Conservation (phyloP, 2,888 invertebrate genomes). For the Dryocosmus kuriphilus region DNA sequence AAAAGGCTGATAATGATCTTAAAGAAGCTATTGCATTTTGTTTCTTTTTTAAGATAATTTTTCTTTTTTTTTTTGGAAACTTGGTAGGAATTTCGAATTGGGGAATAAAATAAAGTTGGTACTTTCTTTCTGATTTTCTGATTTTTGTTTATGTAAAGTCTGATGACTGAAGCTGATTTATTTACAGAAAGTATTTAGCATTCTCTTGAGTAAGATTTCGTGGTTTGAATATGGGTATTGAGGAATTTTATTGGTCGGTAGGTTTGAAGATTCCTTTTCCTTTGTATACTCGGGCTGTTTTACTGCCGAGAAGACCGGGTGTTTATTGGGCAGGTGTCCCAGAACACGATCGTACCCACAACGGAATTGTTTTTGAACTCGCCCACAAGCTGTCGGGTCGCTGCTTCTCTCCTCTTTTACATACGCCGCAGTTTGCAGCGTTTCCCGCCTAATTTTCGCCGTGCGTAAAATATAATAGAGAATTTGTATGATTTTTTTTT, state of each 20-base stretch:
- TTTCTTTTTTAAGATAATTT: constrained; percentile 12
- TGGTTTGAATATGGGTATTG: constrained; percentile 20
- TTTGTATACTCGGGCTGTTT: constrained; percentile 25
- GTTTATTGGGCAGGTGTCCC: constrained; percentile 63
- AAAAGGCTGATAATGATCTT: constrained; percentile 26
- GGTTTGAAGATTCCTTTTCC: constrained; percentile 41
- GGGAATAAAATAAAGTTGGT: background rate
- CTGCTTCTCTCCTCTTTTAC: constrained; percentile 50
- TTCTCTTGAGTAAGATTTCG: constrained; percentile 11
- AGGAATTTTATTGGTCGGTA: constrained; percentile 37
- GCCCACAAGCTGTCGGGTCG: constrained; percentile 67
- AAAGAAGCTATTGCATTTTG: constrained; percentile 6
- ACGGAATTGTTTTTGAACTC: constrained; percentile 62
- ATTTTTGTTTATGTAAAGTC: background rate
- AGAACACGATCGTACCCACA: constrained; percentile 40
- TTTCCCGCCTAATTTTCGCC: constrained; percentile 4
- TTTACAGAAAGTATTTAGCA: background rate
- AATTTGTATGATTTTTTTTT: too few relatives aligned
- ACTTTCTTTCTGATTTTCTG: background rate
- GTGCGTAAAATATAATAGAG: background rate
- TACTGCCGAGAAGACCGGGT: constrained; percentile 52
- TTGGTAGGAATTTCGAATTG: background rate
- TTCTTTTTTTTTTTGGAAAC: constrained; percentile 1
- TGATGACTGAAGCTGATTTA: background rate
- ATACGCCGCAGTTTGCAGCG: constrained; percentile 51